Base-by-base conservation (phyloP, 1,140 invertebrate genomes). In the Conus betulinus region DNA sequence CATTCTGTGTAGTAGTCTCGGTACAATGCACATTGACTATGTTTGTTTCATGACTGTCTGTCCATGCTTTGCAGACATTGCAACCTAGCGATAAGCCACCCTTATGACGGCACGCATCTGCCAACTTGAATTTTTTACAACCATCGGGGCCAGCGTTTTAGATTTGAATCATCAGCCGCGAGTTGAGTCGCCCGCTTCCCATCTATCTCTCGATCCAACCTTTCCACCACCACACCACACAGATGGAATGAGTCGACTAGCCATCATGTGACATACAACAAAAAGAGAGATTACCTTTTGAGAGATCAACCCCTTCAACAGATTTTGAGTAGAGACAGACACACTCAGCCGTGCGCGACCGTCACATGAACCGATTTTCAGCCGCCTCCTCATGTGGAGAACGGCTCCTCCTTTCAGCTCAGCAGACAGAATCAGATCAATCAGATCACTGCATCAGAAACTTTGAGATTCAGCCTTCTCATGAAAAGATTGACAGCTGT, bases 41-140 rank as follows among this genome's bases (percentile, higher is more conserved):
- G 51, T 13, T 85, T 25, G 71, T 74, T 52, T 87, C 71, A 87
- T 87, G 85, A 87, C 85, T 89, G 78, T 89, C 71, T 88, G 89
- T 90, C 89, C 87, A 15, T 90, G 89, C 89, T 88, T 90, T 90
- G 89, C 89, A 90, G 89, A 88, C 87, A 84, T 39, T 90, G 74
- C 89, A 87, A 85, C 85, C 71, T 87, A 87, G 39, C 52, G 74
- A 87, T 87, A 78, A 57, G 74, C 67, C 52, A 87, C 27, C 25
- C 39, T 15, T 55, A 52, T 87, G 85, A 87, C 85, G 57, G 78
- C 85, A 23, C 6, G 27, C 74, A n/a, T 79, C 85, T n/a, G 74
- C 67, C 85, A 74, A 78, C 71, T 74, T 85, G 71, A 55, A 55
- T 76, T 78, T 78, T 74, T 87, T 55, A 13, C 85, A 79, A 25